Conservation (phyloP, 2,113 vertebrate species). For the Nestor notabilis region DNA sequence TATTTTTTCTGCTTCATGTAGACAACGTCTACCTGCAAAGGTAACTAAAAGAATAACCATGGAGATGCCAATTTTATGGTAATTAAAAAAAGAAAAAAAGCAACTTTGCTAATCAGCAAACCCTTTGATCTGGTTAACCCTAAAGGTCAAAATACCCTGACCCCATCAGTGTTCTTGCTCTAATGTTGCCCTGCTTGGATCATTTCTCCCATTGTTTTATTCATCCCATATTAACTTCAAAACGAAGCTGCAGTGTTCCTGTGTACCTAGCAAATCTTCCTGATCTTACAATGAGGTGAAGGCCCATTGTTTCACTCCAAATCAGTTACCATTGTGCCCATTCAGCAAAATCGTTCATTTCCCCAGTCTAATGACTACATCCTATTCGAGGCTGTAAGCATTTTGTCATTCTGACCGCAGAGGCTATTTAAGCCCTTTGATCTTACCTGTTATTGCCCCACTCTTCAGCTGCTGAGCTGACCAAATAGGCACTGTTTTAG, state of each 20-base stretch:
- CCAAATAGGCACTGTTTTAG: background rate
- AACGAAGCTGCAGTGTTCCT: slow-evolving; percentile 72
- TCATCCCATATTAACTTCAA: slow-evolving; percentile 80
- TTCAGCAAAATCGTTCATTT: slow-evolving; percentile 77
- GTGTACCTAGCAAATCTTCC: slow-evolving; percentile 77
- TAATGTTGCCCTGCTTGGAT: slow-evolving; percentile 69
- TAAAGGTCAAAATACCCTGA: slow-evolving; percentile 78
- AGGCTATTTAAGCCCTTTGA: slow-evolving; percentile 74
- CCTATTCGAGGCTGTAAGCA: slow-evolving; percentile 73
- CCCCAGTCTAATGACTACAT: slow-evolving; percentile 78
- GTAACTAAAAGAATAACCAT: slow-evolving; percentile 28
- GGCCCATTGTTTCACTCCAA: slow-evolving; percentile 72
- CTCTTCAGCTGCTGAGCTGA: slow-evolving; percentile 20
- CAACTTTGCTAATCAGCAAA: slow-evolving; percentile 67
- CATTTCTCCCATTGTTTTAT: slow-evolving; percentile 77
- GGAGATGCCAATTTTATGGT: slow-evolving; percentile 72
- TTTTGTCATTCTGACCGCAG: slow-evolving; percentile 74
- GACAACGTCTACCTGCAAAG: slow-evolving; percentile 62
- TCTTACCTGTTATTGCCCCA: slow-evolving; percentile 69
- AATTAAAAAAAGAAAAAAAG: slow-evolving; percentile 70
- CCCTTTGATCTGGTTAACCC: slow-evolving; percentile 84
- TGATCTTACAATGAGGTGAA: slow-evolving; percentile 72
- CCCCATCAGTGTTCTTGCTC: slow-evolving; percentile 71
- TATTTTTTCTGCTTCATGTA: slow-evolving; percentile 13
- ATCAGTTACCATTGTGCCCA: slow-evolving; percentile 67